Evolutionary conservation across 1,140 invertebrate species (phyloP).

Genomic region (Elymnias hypermnestra): DNA sequence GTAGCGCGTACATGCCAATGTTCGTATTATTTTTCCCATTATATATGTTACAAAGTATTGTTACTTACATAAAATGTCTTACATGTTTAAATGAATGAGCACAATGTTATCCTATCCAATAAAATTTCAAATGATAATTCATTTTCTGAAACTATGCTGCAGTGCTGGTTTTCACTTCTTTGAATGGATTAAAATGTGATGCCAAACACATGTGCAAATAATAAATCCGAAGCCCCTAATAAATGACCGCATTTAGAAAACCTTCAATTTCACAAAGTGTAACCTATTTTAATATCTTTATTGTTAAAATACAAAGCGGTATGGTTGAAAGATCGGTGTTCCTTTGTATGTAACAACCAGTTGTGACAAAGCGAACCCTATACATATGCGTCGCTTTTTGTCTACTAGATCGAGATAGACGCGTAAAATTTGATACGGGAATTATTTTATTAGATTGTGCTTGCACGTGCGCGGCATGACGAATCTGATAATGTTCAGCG

Average conservation of each 20-base stretch:
- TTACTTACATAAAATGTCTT: no score
- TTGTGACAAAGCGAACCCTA: constrained; percentile 66
- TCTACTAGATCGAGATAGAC: constrained; percentile 70
- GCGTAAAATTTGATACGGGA: constrained; percentile 74
- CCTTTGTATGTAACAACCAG: constrained; percentile 59
- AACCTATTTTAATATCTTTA: constrained; percentile 47
- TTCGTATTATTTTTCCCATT: no score
- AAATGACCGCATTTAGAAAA: background rate
- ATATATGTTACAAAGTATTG: no score
- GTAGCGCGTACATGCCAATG: no score
- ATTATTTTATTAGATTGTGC: constrained; percentile 73
- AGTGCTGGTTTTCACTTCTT: no score
- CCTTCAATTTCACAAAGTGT: constrained; percentile 15
- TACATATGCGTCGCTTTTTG: constrained; percentile 52
- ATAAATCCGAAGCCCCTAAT: background rate
- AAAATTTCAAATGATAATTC: no score
- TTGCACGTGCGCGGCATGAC: constrained; percentile 71
- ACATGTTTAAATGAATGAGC: no score
- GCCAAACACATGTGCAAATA: background rate
- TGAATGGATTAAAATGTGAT: no score
- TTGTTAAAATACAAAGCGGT: constrained; percentile 45
- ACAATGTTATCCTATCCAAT: no score
- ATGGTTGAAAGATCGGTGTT: constrained; percentile 49
- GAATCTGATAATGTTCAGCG: constrained; percentile 63
- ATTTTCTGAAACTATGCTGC: no score